phyloP scores from a whole-genome alignment of 2,888 invertebrate genomes.

The Embidobia sp. region DNA sequence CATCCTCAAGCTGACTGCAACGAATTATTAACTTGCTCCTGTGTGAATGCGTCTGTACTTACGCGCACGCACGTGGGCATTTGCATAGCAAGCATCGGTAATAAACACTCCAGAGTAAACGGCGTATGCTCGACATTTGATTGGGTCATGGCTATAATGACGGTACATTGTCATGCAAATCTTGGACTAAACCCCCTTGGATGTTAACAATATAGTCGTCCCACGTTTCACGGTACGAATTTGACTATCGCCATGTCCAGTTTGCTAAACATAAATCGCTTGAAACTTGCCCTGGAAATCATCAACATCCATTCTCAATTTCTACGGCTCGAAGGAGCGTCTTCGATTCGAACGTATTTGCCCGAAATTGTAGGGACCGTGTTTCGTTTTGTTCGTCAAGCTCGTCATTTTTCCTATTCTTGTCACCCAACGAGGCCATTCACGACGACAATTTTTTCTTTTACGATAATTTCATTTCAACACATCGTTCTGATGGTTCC shows the following conservation, averaged over 20 bases:
- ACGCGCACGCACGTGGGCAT: conserved; percentile 63
- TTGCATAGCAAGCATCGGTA: conserved; percentile 69
- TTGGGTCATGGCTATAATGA: conserved; percentile 78
- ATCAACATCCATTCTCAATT: conserved; percentile 54
- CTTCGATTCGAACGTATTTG: conserved; percentile 31
- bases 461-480: too few species aligned
- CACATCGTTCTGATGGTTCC: too few species aligned
- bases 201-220: conserved; percentile 62
- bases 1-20: conserved; percentile 48
- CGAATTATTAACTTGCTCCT: conserved; percentile 59
- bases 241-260: conserved; percentile 65
- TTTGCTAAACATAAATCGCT: conserved; percentile 63
- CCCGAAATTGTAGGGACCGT: conserved; percentile 10
- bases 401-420: conserved; percentile 17
- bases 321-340: conserved; percentile 27
- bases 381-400: not conserved
- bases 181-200: conserved; percentile 69
- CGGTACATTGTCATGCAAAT: conserved; percentile 80
- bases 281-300: conserved; percentile 56
- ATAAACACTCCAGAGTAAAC: conserved; percentile 77
- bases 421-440: conserved; percentile 23
- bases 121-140: conserved; percentile 77
- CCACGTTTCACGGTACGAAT: conserved; percentile 60
- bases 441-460: not conserved
- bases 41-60: conserved; percentile 57